Evolutionary conservation across 2,888 invertebrate species (phyloP), one percentile per base, ranked within the genome.

Genomic region (Dryobota labecula): DNA sequence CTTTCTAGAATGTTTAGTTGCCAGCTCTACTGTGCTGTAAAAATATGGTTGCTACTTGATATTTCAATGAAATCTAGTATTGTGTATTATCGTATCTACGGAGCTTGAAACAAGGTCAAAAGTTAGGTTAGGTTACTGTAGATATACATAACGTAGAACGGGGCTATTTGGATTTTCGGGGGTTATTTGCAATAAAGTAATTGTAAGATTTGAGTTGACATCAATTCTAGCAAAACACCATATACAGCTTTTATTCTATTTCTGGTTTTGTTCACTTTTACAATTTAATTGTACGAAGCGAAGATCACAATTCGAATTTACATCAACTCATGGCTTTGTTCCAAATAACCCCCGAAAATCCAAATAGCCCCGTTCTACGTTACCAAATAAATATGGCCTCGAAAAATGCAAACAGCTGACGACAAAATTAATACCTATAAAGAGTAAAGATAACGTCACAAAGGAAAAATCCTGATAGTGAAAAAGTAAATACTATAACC

Each of bases 361-460:
- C n/a, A n/a, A n/a, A n/a, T n/a, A n/a, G n/a, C n/a, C n/a, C n/a
- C n/a, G n/a, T n/a, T n/a, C n/a, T n/a, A n/a, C n/a, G n/a, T n/a
- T n/a, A 36, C 24, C 8, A 70, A 77, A 77, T 49, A 49, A 49
- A 38, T 1, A 61, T 60, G 56, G 2, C 73, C 53, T 64, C 49
- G 43, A 43, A 15, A 58, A 33, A 13, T 30, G 30, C 53, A 2
- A 43, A 7, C 33, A 43, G 9, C 13, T n/a, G 41, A 30, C 47
- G 38, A 41, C n/a, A n/a, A 57, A 27, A 54, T 58, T 9, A n/a
- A 47, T 36, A n/a, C n/a, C n/a, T n/a, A 54, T 53, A 41, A 30
- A 36, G n/a, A 11, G 41, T 58, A 38, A 53, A 73, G 6, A 11
- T 1, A 1, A 51, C 73, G 33, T 64, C 43, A 76, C 49, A 60